Base-by-base conservation (phyloP, 2,888 invertebrate genomes). In the Mesorhabditis sp. region DNA sequence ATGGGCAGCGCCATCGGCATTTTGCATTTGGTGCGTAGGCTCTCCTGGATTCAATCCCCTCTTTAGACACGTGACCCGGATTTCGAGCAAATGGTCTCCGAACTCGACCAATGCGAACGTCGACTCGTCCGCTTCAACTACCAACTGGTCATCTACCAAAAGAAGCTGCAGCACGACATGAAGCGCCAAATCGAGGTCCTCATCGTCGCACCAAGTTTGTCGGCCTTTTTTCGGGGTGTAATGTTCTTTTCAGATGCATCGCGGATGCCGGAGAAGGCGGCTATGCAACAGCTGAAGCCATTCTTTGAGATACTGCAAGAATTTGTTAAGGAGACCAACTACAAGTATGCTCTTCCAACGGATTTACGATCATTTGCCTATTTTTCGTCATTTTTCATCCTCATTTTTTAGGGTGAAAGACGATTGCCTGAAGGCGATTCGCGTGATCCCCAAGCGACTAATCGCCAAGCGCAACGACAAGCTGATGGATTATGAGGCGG, bases 401-500 rank as follows among this genome's bases (percentile, higher is more conserved):
- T 28, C 28, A 28, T 28, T 28, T 67, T 70, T 69, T 61, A 79
- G 78, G 45, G 73, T 80, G 42, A 72, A 76, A 0, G 76, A 76
- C 67, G 74, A 78, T 13, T 75, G 76, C 42, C 75, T 78, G 43
- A 76, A 76, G 66, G 79, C 76, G n/a, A 28, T 79, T 44, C 62
- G 76, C 62, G 74, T 69, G 28, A 78, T 80, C 64, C 80, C 80
- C 45, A 78, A 82, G 43, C 72, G 80, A 63, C 66, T 83, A 50
- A 80, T 83, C 66, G 79, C 79, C 66, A 83, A 83, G 69, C 64
- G 83, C 45, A 80, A 81, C 64, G 83, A 83, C 70, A 83, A 83
- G 67, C 58, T 83, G 67, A 80, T 83, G 71, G 83, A 83, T 65
- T 83, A 76, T 65, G 83, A 83, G 62, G 77, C 75, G 6, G 82